Conservation (phyloP, 2,888 invertebrate species). For the Yponomeuta evonymella region DNA sequence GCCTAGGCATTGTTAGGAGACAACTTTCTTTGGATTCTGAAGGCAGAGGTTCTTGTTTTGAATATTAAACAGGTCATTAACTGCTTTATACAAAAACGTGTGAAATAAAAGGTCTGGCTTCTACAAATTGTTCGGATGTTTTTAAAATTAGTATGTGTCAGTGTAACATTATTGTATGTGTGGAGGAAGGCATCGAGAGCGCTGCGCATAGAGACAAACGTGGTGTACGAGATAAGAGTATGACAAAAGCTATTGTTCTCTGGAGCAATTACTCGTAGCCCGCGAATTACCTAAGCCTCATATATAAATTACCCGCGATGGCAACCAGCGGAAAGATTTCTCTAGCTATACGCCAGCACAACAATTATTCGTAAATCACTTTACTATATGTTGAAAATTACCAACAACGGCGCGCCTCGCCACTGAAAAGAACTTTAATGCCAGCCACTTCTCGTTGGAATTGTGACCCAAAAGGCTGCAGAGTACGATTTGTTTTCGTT, state of each 20-base stretch:
- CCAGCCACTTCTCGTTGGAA: slow-evolving; percentile 37
- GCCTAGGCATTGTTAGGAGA: background rate
- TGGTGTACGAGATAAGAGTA: slow-evolving; percentile 67
- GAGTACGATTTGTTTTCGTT: slow-evolving; percentile 57
- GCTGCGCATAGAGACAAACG: slow-evolving; percentile 60
- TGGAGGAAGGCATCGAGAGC: slow-evolving; percentile 36
- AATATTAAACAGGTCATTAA: background rate
- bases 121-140: background rate
- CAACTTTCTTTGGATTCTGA: background rate
- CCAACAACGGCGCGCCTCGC: slow-evolving; percentile 60
- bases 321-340: slow-evolving; percentile 77
- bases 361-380: slow-evolving; percentile 78
- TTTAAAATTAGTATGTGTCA: background rate
- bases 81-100: background rate
- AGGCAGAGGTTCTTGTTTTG: slow-evolving; percentile 1
- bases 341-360: slow-evolving; percentile 75
- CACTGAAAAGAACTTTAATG: slow-evolving; percentile 54
- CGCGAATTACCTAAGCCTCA: slow-evolving; percentile 76
- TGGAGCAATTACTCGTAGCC: slow-evolving; percentile 71
- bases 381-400: slow-evolving; percentile 77
- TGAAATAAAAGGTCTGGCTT: background rate
- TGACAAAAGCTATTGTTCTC: slow-evolving; percentile 76
- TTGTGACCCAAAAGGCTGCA: slow-evolving; percentile 44
- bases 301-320: slow-evolving; percentile 72
- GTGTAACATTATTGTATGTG: slow-evolving; percentile 26